Conservation (phyloP, 2,113 vertebrate species). For the Electrona antarctica region DNA sequence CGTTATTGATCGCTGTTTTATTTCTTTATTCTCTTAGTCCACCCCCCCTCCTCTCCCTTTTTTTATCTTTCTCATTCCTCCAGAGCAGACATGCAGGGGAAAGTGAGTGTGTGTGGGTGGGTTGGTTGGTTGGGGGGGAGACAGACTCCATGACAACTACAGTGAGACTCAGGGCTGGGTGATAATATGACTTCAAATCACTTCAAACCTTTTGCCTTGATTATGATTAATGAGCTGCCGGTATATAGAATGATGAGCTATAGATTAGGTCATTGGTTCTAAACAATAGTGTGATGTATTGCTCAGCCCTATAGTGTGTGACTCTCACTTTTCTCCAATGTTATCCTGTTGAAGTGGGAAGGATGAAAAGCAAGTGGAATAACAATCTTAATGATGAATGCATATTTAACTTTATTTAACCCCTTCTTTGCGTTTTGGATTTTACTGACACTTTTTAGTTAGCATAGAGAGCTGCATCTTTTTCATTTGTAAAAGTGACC, state of each 20-base stretch:
- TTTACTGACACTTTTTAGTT: conserved; percentile 86
- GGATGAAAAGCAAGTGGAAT: conserved; percentile 40
- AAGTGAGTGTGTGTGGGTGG: neutral
- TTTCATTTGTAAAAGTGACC: conserved; percentile 85
- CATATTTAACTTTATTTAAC: conserved; percentile 97
- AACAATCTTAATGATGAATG: conserved; percentile 69
- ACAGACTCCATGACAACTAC: neutral
- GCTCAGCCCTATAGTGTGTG: too few relatives aligned
- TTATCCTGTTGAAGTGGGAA: conserved; percentile 68
- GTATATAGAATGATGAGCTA: too few relatives aligned
- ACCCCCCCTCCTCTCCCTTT: conserved; percentile 2
- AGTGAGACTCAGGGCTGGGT: conserved; percentile 9
- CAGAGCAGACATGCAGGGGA: conserved; percentile 33
- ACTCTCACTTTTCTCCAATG: too few relatives aligned
- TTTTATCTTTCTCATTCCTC: neutral
- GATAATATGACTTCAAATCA: conserved; percentile 46
- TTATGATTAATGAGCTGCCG: too few relatives aligned
- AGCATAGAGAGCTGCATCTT: conserved; percentile 90
- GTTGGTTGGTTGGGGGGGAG: conserved; percentile 16
- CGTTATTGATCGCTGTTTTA: conserved; percentile 51
- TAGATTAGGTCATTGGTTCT: too few relatives aligned
- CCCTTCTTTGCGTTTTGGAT: conserved; percentile 90
- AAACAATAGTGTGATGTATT: too few relatives aligned
- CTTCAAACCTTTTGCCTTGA: conserved; percentile 78
- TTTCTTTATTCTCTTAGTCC: conserved; percentile 13